Base-by-base conservation (phyloP, 2,113 vertebrate species). In the Phainopepla nitens region DNA sequence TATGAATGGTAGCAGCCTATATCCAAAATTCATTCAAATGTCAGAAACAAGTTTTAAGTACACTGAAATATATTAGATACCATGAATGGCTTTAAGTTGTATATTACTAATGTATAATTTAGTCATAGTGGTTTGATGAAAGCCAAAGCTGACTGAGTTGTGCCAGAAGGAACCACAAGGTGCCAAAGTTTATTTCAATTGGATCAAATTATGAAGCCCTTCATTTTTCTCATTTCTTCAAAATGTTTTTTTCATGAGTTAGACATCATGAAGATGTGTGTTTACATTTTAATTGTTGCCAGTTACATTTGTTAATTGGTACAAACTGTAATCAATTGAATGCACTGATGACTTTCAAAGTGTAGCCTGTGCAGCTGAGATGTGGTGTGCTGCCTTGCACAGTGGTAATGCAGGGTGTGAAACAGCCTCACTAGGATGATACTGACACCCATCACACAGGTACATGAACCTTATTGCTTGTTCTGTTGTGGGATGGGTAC, bases 61-160 rank as follows among this genome's bases (percentile, higher is more conserved):
- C 31, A 29, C 13, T 50, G 71, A 86, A 66, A 31, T 77, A 13
- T 36, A 28, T 57, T 47, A 80, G 44, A 50, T 79, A 16, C 23
- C n/a, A 41, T 31, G 68, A 89, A 60, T 68, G 36, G 13, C 61
- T 91, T 75, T 60, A 82, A 41, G 44, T 93, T 76, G 4, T 76
- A 11, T 79, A 27, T 78, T 82, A 21, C 35, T 75, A 49, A 92
- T 79, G 28, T 89, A 42, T 76, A 76, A 92, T 94, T 87, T 79
- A 82, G 23, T 84, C 25, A 17, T 18, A 65, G 87, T 53, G 65
- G 65, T 85, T 93, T 95, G 54, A 66, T 81, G 70, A 85, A 93
- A 96, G 65, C 42, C 75, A 75, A 60, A 89, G 36, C 61, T 71
- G 47, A 35, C 35, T 36, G 33, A 93, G 15, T 68, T 84, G 69